These are phyloP conservation scores for Tenthredo scrophulariae DNA, from an alignment of 2,888 invertebrate genomes.

Conservation along the genomic window DNA sequence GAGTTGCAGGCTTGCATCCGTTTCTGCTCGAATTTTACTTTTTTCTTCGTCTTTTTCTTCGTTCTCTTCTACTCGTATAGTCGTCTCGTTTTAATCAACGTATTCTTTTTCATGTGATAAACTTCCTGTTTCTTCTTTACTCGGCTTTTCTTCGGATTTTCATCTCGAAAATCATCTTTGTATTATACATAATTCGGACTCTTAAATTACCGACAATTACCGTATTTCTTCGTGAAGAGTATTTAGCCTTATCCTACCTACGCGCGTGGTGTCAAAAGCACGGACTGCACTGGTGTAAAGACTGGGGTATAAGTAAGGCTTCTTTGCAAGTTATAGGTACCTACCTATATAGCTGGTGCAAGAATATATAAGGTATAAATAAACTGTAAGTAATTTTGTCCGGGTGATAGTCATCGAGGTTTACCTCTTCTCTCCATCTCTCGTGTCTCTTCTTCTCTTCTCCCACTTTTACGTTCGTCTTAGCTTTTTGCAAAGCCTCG, in stretches of 20 bases:
- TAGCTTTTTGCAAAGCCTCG: slow-evolving; percentile 20
- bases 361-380: slow-evolving; percentile 6
- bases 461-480: neutral
- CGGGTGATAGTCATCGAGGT: slow-evolving; percentile 15
- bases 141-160: too few relatives aligned
- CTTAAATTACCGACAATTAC: neutral
- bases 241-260: neutral
- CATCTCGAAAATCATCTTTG: neutral
- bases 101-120: neutral
- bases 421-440: too few relatives aligned
- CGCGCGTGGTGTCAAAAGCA: neutral
- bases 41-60: neutral
- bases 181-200: neutral
- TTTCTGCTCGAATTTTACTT: neutral
- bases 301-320: neutral
- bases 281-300: neutral
- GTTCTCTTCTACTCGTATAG: neutral
- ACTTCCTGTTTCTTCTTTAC: neutral
- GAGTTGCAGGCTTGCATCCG: slow-evolving; percentile 15
- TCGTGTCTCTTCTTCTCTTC: neutral
- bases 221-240: neutral
- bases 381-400: slow-evolving; percentile 27
- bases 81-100: slow-evolving; percentile 17
- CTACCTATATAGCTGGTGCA: neutral
- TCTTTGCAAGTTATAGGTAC: neutral